Evolutionary conservation across 1,140 invertebrate species (phyloP).

Genomic region (Helicoverpa armigera): DNA sequence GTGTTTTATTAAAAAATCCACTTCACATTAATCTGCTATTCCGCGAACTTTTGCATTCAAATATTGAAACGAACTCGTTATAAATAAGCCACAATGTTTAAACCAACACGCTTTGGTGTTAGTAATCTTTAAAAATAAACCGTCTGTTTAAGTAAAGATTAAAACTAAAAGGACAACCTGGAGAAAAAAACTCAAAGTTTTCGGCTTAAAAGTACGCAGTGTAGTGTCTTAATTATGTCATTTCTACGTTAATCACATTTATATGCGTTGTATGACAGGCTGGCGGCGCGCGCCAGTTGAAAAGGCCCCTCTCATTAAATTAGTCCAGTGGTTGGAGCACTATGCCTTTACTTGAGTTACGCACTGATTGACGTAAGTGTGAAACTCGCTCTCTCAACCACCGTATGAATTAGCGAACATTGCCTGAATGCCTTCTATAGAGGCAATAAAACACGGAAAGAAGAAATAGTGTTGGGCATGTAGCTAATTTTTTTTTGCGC

Average conservation of each 20-base stretch:
- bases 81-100: slow-evolving; percentile 29
- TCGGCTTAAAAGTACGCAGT: slow-evolving; percentile 48
- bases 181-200: slow-evolving; percentile 38
- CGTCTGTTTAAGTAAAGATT: slow-evolving; percentile 15
- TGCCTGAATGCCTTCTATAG: slow-evolving; percentile 80
- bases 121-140: slow-evolving; percentile 13
- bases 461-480: slow-evolving; percentile 62
- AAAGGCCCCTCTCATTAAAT: slow-evolving; percentile 84
- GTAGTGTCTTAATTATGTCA: slow-evolving; percentile 81
- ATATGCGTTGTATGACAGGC: slow-evolving; percentile 75
- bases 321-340: slow-evolving; percentile 82
- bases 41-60: slow-evolving; percentile 15
- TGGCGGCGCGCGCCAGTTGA: slow-evolving; percentile 70
- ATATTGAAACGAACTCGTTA: slow-evolving; percentile 21
- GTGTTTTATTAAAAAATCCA: slow-evolving; percentile 9
- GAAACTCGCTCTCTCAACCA: slow-evolving; percentile 80
- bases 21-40: slow-evolving; percentile 2
- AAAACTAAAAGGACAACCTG: slow-evolving; percentile 17
- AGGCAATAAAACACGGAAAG: slow-evolving; percentile 74
- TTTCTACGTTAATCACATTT: slow-evolving; percentile 82
- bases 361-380: slow-evolving; percentile 82
- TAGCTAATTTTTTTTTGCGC: slow-evolving; percentile 68
- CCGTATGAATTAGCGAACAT: slow-evolving; percentile 81
- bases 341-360: slow-evolving; percentile 80
- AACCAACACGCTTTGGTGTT: neutral